Evolutionary conservation across 2,888 invertebrate genomes (phyloP).

Genomic region (Drosophila nr. perissopoda): DNA sequence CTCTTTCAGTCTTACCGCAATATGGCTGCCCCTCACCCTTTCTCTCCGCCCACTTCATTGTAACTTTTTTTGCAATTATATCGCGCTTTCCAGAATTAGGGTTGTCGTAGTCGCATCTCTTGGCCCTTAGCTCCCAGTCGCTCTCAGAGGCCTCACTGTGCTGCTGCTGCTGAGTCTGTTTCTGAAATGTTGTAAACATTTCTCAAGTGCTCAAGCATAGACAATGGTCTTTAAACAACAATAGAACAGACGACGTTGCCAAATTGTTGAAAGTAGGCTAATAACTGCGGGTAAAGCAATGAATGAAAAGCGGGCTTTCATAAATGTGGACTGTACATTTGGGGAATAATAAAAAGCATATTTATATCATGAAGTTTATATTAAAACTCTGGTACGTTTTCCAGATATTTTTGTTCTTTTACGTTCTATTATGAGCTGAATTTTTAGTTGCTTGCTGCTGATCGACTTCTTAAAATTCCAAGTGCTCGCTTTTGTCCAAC

Average conservation of each 20-base stretch:
- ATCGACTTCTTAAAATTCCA: background rate
- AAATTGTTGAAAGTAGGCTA: slow-evolving; percentile 62
- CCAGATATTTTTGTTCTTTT: background rate
- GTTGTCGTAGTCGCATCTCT: slow-evolving; percentile 37
- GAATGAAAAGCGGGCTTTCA: slow-evolving; percentile 7
- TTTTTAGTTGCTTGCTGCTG: background rate
- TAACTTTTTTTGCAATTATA: slow-evolving; percentile 67
- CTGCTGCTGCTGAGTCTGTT: slow-evolving; percentile 45
- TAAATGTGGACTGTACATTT: slow-evolving; percentile 20
- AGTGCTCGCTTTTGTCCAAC: fast-evolving
- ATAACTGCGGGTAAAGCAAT: slow-evolving; percentile 53
- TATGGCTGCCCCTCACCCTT: slow-evolving; percentile 25
- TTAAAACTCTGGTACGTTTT: background rate
- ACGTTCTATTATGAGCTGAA: background rate
- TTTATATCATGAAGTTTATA: slow-evolving; percentile 1
- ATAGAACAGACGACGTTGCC: slow-evolving; percentile 55
- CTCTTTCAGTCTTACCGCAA: slow-evolving; percentile 59
- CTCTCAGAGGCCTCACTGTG: slow-evolving; percentile 24
- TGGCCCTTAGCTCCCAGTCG: slow-evolving; percentile 7
- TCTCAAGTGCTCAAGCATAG: slow-evolving; percentile 55
- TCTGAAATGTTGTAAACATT: slow-evolving; percentile 62
- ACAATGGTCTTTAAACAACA: slow-evolving; percentile 55
- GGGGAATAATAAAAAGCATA: background rate
- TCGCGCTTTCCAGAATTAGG: slow-evolving; percentile 54
- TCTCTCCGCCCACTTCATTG: slow-evolving; percentile 37